Conservation (phyloP, 2,888 invertebrate genomes). For the Bombylius discolor region DNA sequence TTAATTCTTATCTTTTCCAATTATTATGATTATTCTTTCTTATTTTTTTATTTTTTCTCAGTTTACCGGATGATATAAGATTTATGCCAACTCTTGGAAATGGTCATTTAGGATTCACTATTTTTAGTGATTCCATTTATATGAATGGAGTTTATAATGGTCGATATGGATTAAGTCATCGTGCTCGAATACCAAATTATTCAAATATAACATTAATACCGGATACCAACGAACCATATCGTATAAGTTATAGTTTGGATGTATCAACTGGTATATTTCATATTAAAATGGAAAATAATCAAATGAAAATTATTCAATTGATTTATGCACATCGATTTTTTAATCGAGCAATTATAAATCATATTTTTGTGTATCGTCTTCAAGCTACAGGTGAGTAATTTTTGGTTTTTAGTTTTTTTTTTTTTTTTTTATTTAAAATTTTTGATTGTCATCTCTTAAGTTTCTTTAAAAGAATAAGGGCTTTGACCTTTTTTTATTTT, state of each 20-base stretch:
- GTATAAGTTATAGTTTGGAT: constrained; percentile 34
- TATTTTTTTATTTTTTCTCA: constrained; percentile 26
- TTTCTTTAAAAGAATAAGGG: too few relatives aligned
- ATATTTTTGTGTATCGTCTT: constrained; percentile 19
- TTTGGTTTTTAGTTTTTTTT: too few relatives aligned
- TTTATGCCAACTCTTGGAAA: constrained; percentile 48
- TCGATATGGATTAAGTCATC: constrained; percentile 40
- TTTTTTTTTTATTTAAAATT: too few relatives aligned
- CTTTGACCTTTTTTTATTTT: too few relatives aligned
- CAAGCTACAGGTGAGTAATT: constrained; percentile 9
- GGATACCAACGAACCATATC: neutral
- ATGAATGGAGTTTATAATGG: constrained; percentile 50
- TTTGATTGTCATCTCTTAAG: too few relatives aligned
- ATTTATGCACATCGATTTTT: constrained; percentile 35
- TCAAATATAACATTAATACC: constrained; percentile 34
- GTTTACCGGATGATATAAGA: constrained; percentile 41
- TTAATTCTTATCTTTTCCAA: too few relatives aligned
- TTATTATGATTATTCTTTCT: too few relatives aligned
- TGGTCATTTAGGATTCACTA: constrained; percentile 45
- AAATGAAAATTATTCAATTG: constrained; percentile 18
- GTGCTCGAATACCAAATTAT: constrained; percentile 49
- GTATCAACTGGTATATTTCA: constrained; percentile 39
- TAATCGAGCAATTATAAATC: constrained; percentile 34
- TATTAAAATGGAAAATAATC: constrained; percentile 15
- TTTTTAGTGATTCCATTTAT: constrained; percentile 46